Evolutionary conservation across 2,113 vertebrate species (phyloP), one percentile per base, ranked within the genome.

Genomic region (Phocoena phocoena): DNA sequence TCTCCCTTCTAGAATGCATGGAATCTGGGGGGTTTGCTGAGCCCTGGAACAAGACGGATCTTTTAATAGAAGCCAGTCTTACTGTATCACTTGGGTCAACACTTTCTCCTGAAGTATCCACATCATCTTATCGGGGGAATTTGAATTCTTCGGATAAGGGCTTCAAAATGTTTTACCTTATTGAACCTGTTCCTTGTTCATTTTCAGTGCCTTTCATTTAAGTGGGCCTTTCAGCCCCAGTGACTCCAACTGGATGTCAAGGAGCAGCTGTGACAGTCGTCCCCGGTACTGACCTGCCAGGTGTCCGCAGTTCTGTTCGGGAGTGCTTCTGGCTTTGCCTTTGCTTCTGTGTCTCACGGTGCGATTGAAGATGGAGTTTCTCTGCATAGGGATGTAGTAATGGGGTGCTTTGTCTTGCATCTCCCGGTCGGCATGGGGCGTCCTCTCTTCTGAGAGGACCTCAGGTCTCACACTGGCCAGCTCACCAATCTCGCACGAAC

Each of bases 291-390:
- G 82, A 99, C 99, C 99, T 98, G 98, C 60, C 63, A 5, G 79
- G 82, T 0, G 15, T 38, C 80, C 31, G 8, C 11, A 0, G 0
- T 93, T 90, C 71, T 1, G 13, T 5, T 98, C 96, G 6, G 96
- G 95, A 0, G 10, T 33, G 68, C 88, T 67, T 55, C 80, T 97
- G 67, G 67, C 97, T 60, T 95, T 98, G 63, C 21, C 89, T 97
- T 83, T 98, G 65, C 92, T 98, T 0, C 85, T 97, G 93, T 67
- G 95, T 94, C 98, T 98, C 96, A 99, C 31, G 10, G 99, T 97
- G 5, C 83, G 98, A 25, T 99, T 99, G 97, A 99, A 99, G 76
- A 70, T 95, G 77, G 99, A 99, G 92, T 99, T 98, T 77, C 99
- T 99, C 81, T 98, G 98, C 38, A 99, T 97, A 1, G 94, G 93